Conservation (phyloP, 2,797 vertebrate genomes). For the Eidolon dupreanum region DNA sequence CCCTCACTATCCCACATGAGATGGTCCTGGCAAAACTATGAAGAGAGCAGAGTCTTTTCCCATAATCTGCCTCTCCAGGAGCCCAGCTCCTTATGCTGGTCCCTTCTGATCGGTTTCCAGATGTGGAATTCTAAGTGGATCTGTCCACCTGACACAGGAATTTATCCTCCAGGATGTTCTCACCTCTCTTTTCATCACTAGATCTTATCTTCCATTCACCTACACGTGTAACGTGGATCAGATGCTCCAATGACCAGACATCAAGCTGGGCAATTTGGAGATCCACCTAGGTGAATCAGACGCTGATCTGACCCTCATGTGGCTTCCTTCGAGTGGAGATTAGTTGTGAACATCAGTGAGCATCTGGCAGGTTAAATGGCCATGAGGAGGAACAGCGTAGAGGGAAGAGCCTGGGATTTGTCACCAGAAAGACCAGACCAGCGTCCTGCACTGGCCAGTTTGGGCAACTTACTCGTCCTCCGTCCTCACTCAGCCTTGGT, state of each 20-base stretch:
- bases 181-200: not conserved
- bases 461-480: not conserved
- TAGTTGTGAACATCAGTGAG: not conserved
- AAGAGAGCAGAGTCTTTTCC: not conserved
- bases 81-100: not conserved
- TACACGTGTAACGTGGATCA: not conserved
- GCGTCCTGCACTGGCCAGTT: not conserved
- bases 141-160: not conserved
- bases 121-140: not conserved
- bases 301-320: fast-evolving
- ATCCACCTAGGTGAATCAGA: not conserved
- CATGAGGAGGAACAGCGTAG: not conserved
- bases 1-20: not conserved
- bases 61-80: not conserved
- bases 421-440: not conserved
- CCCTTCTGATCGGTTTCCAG: not conserved
- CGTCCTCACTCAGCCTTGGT: not conserved
- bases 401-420: not conserved
- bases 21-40: not conserved
- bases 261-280: not conserved
- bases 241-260: not conserved
- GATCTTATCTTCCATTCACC: not conserved
- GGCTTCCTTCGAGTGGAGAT: not conserved
- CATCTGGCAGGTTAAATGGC: not conserved
- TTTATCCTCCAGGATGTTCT: not conserved